Evolutionary conservation across 2,797 vertebrate genomes (phyloP).

Genomic region (Chelmon rostratus): DNA sequence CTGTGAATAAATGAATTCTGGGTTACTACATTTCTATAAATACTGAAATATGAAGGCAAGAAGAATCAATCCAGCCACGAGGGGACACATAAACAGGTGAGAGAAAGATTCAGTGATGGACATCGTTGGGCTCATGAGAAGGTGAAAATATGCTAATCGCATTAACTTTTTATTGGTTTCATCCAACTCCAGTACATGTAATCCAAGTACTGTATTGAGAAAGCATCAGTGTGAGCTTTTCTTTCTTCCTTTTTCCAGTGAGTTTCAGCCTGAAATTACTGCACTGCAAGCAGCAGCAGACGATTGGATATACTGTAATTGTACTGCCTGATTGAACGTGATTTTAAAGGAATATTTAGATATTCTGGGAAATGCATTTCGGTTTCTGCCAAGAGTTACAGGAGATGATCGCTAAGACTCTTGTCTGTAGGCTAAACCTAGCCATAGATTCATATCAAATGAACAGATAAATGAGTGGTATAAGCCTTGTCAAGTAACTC

Average conservation of each 20-base stretch:
- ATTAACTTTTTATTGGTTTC: not conserved
- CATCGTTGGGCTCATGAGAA: not conserved
- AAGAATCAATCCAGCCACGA: not conserved
- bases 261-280: not conserved
- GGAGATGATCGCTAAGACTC: not conserved
- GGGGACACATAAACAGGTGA: not conserved
- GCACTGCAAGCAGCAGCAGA: not conserved
- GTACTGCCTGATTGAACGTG: not conserved
- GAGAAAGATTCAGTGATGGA: not conserved
- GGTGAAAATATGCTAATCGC: not conserved
- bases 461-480: not conserved
- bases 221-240: not conserved
- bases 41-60: not conserved
- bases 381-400: not conserved
- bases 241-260: not conserved
- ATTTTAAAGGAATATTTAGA: not conserved
- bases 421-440: not conserved
- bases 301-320: not conserved
- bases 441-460: not conserved
- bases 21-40: not conserved
- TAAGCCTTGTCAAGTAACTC: not conserved
- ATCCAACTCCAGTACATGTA: not conserved
- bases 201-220: not conserved
- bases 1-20: not conserved
- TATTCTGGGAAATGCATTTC: not conserved